Evolutionary conservation across 30 jellyfish, hydroid and myxozoan species (phyloP).

Genomic region (Catostylus mosaicus): DNA sequence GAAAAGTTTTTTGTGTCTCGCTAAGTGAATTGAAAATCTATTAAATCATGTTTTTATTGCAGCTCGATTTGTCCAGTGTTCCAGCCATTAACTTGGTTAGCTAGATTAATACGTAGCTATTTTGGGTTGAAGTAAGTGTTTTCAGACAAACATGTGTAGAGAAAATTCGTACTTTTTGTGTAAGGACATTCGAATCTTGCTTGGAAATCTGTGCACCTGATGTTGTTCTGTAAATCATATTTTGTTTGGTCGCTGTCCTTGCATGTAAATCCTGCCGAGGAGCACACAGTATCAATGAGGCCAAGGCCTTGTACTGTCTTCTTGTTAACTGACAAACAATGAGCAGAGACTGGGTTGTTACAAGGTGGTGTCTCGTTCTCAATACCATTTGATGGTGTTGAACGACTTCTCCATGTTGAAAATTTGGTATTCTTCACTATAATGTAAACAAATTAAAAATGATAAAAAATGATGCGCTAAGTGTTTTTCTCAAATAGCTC

Average conservation of each 20-base stretch:
- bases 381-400: constrained; percentile 49
- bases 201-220: constrained; percentile 62
- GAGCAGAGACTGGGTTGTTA: constrained; percentile 66
- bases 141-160: constrained; percentile 3
- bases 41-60: no score
- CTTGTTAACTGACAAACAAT: constrained; percentile 64
- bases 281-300: constrained; percentile 66
- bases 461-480: no score
- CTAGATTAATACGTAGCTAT: no score
- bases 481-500: no score
- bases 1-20: no score
- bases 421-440: constrained; percentile 69
- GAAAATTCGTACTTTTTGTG: constrained; percentile 55
- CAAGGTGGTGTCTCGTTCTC: constrained; percentile 60
- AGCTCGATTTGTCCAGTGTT: no score
- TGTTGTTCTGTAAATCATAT: constrained; percentile 43
- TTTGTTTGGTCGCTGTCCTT: constrained; percentile 62
- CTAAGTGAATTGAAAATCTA: no score
- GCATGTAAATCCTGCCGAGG: constrained; percentile 81
- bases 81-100: no score
- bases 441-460: not conserved
- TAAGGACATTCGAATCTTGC: constrained; percentile 94
- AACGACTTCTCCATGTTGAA: constrained; percentile 78
- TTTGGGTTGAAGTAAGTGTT: not conserved
- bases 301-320: constrained; percentile 50